phyloP scores from a whole-genome alignment of 2,113 vertebrate genomes.

The Grus americana region DNA sequence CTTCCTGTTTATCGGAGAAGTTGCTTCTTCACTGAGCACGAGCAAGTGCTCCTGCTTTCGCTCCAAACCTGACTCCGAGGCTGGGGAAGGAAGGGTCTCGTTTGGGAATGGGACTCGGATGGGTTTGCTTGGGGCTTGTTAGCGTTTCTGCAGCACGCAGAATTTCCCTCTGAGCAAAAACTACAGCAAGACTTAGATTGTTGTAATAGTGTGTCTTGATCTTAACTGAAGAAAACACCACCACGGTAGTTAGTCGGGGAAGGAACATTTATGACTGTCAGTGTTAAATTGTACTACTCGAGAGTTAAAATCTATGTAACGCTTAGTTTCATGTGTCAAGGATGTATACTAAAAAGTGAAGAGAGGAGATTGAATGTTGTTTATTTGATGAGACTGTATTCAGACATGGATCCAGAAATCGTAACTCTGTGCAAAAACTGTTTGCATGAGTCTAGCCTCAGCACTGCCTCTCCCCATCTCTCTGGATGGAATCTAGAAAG shows the following conservation, averaged over 20 bases:
- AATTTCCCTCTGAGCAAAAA: background rate
- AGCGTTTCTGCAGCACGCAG: background rate
- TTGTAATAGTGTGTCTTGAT: background rate
- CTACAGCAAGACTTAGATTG: background rate
- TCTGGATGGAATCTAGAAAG: background rate
- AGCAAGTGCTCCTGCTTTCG: background rate
- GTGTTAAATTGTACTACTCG: background rate
- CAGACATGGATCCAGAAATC: background rate
- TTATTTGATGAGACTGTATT: background rate
- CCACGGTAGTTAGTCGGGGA: background rate
- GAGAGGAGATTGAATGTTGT: background rate
- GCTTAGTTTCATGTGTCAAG: background rate
- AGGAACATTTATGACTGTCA: background rate
- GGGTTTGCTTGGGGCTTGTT: background rate
- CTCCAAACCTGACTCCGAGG: background rate
- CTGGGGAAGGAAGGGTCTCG: background rate
- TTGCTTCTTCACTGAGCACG: background rate
- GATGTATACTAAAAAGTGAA: background rate
- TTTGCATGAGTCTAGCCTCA: background rate
- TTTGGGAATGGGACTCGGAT: background rate
- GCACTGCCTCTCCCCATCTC: background rate
- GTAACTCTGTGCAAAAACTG: background rate
- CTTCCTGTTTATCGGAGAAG: slow-evolving; percentile 24
- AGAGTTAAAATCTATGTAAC: background rate
- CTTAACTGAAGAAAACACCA: background rate